These are phyloP conservation scores for Leistus spinibarbis DNA, from an alignment of 2,888 invertebrate genomes.

Conservation along the genomic window DNA sequence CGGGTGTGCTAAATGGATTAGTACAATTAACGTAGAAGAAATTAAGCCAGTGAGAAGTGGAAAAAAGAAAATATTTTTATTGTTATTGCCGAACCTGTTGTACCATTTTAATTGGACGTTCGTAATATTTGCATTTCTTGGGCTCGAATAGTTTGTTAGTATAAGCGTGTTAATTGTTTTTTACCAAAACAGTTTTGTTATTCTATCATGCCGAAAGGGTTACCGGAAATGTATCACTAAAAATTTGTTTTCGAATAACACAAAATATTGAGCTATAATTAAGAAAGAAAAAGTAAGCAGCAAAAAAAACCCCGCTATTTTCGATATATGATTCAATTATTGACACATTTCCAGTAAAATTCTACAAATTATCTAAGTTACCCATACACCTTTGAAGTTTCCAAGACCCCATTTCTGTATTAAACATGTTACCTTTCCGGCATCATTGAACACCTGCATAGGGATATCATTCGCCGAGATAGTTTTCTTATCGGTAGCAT, in stretches of 20 bases:
- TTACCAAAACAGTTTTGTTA: neutral
- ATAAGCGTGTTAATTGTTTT: neutral
- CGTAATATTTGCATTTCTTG: constrained; percentile 1
- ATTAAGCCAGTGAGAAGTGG: neutral
- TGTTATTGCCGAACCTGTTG: neutral
- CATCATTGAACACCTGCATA: constrained; percentile 28
- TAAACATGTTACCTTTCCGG: constrained; percentile 19
- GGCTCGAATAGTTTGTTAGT: neutral
- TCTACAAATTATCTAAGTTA: neutral
- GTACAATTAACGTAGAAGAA: neutral
- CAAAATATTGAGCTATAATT: no score
- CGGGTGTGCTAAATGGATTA: neutral
- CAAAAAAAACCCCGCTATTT: no score
- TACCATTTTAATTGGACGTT: neutral
- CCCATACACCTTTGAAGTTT: neutral
- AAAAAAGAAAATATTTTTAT: neutral
- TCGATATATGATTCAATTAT: no score
- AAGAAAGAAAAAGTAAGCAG: no score
- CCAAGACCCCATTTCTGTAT: neutral
- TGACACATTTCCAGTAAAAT: neutral
- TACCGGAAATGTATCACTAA: constrained; percentile 2
- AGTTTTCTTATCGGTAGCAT: constrained; percentile 43
- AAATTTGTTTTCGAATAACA: neutral
- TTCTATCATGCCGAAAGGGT: constrained; percentile 3
- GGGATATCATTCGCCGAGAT: neutral